Evolutionary conservation across 2,113 vertebrate species (phyloP).

Genomic region (Leucosticte australis): DNA sequence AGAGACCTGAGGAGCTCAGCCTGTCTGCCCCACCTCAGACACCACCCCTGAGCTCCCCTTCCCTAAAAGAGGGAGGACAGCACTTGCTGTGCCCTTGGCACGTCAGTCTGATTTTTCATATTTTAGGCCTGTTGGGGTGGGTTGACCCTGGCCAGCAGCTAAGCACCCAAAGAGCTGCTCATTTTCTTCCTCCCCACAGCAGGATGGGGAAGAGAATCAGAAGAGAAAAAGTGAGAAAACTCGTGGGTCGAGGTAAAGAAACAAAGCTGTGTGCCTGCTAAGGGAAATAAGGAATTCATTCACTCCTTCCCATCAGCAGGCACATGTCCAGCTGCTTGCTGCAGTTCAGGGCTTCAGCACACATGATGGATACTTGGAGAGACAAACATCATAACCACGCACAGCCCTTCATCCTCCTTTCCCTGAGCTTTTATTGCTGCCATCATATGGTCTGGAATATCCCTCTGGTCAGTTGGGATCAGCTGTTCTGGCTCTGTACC

Average conservation of each 20-base stretch:
- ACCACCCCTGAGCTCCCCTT: neutral
- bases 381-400: neutral
- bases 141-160: neutral
- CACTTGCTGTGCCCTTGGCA: neutral
- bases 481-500: neutral
- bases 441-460: neutral
- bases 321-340: neutral
- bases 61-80: neutral
- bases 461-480: neutral
- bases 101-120: neutral
- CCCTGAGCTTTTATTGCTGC: neutral
- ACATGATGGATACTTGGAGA: neutral
- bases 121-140: neutral
- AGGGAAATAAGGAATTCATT: neutral
- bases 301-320: neutral
- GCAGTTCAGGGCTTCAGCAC: neutral
- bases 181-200: neutral
- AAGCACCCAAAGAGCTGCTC: neutral
- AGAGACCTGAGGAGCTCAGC: neutral
- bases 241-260: neutral
- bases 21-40: neutral
- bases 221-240: neutral
- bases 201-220: neutral
- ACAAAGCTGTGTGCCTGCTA: neutral
- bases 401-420: neutral